Evolutionary conservation across 2,113 vertebrate genomes (phyloP), one percentile per base, ranked within the genome.

Genomic region (Tupaia tana): DNA sequence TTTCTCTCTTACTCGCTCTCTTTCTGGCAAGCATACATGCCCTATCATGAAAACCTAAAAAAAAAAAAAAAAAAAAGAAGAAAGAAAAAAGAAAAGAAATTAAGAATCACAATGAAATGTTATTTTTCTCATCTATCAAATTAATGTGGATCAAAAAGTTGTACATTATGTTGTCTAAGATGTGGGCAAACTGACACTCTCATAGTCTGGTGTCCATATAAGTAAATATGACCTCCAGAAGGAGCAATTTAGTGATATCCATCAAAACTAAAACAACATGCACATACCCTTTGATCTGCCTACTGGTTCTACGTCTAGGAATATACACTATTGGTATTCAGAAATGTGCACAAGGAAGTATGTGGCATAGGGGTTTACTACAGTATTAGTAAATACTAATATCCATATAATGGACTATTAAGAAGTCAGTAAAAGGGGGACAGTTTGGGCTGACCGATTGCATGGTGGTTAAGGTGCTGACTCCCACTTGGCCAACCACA

Each of bases 61-160:
- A 3, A 43, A 43, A 43, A 3, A 43, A 43, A 43, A 43, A 43
- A 6, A 43, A 43, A 43, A 43, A 43, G 3, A n/a, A n/a, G n/a
- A n/a, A n/a, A n/a, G n/a, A n/a, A 5, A 43, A 43, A 43, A 43
- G 43, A 43, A 43, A 43, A 43, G 43, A 43, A 43, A 43, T 4
- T 43, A 3, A 43, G 43, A 90, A 88, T 31, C 31, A 81, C 54
- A 73, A 2, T 63, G 58, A 88, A 84, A 58, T 58, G 18, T 31
- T 90, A 18, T 66, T 96, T 34, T 95, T 77, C 85, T 84, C 61
- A 85, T 67, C 52, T 91, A 59, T 83, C 64, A 93, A 54, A 85
- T 80, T 70, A 90, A 31, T 81, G 27, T 94, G 78, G 73, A 87
- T 84, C 29, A 80, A 70, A 93, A 86, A 56, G 16, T 90, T 95